Percentiles rank a stretch among this genome's conserved stretches.
phyloP scores from a whole-genome alignment of 2,113 vertebrate genomes.

The Crotalus tigris region DNA sequence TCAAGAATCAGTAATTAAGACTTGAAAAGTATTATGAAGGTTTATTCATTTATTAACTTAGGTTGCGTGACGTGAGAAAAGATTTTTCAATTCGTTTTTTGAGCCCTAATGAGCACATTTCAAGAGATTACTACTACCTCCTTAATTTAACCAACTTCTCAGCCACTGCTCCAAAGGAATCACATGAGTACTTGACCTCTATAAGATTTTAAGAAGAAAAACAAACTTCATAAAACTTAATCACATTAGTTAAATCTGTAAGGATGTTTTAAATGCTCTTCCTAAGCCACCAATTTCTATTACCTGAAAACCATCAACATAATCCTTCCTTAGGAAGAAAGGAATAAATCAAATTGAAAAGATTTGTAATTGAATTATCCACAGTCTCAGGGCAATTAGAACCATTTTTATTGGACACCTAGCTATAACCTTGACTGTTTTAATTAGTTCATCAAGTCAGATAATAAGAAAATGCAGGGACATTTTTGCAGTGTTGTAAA shows the following conservation, averaged over 20 bases:
- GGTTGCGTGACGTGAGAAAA: conserved; percentile 58
- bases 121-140: conserved; percentile 65
- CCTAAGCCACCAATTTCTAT: conserved; percentile 80
- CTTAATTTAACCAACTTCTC: conserved; percentile 63
- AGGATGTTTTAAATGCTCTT: conserved; percentile 79
- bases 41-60: conserved; percentile 52
- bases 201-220: conserved; percentile 82
- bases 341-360: conserved; percentile 75
- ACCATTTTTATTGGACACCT: conserved; percentile 70
- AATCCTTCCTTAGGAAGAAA: conserved; percentile 80
- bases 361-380: conserved; percentile 83
- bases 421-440: conserved; percentile 68
- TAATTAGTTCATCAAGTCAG: conserved; percentile 67
- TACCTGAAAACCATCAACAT: conserved; percentile 80
- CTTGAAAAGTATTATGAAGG: conserved; percentile 45
- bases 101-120: conserved; percentile 66
- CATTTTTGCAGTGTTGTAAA: conserved; percentile 59
- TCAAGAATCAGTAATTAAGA: conserved; percentile 47
- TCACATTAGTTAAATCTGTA: conserved; percentile 85
- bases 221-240: conserved; percentile 92
- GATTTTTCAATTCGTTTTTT: conserved; percentile 60
- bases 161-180: conserved; percentile 58
- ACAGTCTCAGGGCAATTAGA: conserved; percentile 80
- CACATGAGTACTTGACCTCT: conserved; percentile 71
- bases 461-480: conserved; percentile 67